Base-by-base conservation (phyloP, 2,113 vertebrate species). In the Leiothrix lutea region DNA sequence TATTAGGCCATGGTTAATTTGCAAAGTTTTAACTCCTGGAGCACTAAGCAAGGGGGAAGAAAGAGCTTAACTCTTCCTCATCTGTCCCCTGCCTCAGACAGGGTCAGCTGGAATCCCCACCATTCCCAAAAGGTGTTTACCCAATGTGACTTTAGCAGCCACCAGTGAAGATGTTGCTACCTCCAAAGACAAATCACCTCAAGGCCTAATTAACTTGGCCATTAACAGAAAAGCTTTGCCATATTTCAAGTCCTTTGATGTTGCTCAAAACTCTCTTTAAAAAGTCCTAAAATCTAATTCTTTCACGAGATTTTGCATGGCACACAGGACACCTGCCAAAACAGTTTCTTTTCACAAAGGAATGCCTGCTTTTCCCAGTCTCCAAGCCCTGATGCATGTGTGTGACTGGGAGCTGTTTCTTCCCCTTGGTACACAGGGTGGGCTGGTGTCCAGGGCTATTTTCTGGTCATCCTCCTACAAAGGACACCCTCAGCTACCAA, bases 341-440 rank as follows among this genome's bases (percentile, higher is more conserved):
- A 56, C 5, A 6, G 8, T 19, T 85, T 50, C 20, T 38, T 4
- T 47, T 40, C 86, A 54, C 11, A 22, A 53, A 26, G 53, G 24
- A 60, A 88, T 61, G 24, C 56, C n/a, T 54, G 38, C 12, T 74
- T 64, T 74, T 45, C 51, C 47, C 51, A 78, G 26, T 57, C 66
- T 81, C 54, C 60, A 90, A 82, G 58, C 19, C 50, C 67, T 45
- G 19, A 17, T 10, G 14, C 25, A 28, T 0, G 2, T 0, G 1
- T 62, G 25, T 18, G 40, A 1, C 1, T 33, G 38, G 1, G 2
- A 77, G 47, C 16, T 21, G 33, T 36, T 15, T 38, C 44, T 18
- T 77, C 11, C 29, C 65, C 5, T 6, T 31, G 64, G 1, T 1
- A 47, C 5, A 2, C 1, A 13, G 33, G 19, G 3, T 14, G 16